Evolutionary conservation across 2,888 invertebrate species (phyloP), one percentile per base, ranked within the genome.

Genomic region (Muscina levida): DNA sequence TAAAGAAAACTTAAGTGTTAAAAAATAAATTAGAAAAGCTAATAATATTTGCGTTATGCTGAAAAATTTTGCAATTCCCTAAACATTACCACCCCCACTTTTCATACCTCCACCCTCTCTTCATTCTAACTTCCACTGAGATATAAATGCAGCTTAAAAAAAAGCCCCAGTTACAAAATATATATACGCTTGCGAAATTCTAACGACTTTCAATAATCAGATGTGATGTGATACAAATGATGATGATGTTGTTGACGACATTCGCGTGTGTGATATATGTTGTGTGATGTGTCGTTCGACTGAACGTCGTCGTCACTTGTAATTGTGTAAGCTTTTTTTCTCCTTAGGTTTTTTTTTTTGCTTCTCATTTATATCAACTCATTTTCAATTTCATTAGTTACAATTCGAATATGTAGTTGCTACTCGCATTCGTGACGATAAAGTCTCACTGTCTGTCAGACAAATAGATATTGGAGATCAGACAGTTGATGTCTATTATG

Each of bases 371-470:
- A 53, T 65, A 44, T 62, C 70, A 53, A 46, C 53, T 53, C 65
- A 76, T 53, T 53, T 53, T 72, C 71, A 66, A 70, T 15, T 68
- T 68, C n/a, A 39, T 10, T 15, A 46, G 51, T 59, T 3, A 39
- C 24, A 15, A 1, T 57, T 56, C 51, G 17, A 19, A 22, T 17
- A 19, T 46, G 17, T 22, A 24, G 24, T 53, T 22, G 11, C 53
- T 53, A 22, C 37, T 39, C 17, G 13, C 39, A 62, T 57, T 53
- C 39, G 67, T 71, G 74, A 74, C 71, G 74, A 74, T 79, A 53
- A 79, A 67, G 76, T 68, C 46, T 72, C 68, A 71, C 48, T 75
- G 57, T 66, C 65, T 65, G 65, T 72, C 68, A 65, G 76, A 80
- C 76, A 70, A 68, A 24, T 22, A 53, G 24, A 53, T 22, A 73